These are phyloP conservation scores for Aix galericulata DNA, from an alignment of 2,113 vertebrate species.

Conservation along the genomic window DNA sequence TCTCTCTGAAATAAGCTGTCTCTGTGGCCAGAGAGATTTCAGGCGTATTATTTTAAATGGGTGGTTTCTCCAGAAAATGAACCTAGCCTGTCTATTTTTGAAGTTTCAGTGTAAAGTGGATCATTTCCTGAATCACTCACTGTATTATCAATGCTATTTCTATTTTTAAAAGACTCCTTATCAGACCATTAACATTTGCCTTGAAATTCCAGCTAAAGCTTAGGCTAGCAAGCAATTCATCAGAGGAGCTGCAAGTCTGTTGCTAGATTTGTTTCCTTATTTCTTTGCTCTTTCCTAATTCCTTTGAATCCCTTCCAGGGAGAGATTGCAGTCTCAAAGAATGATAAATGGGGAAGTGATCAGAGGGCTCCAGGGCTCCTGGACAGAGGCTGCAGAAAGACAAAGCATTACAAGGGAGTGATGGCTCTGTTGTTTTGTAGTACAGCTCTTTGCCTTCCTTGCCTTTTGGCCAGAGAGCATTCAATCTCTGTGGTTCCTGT, in stretches of 20 bases:
- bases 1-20: conserved; percentile 51
- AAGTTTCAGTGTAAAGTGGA: conserved; percentile 51
- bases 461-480: not conserved
- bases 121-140: conserved; percentile 47
- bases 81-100: conserved; percentile 25
- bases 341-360: not conserved
- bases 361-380: not conserved
- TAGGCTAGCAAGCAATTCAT: conserved; percentile 21
- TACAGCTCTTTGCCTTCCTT: not conserved
- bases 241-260: conserved; percentile 13
- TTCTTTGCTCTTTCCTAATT: conserved; percentile 42
- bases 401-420: not conserved
- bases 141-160: conserved; percentile 30
- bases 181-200: conserved; percentile 44
- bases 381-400: not conserved
- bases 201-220: conserved; percentile 51
- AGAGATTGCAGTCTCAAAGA: not conserved
- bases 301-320: conserved; percentile 6
- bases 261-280: not conserved
- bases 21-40: conserved; percentile 35
- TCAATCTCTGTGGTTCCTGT: not conserved
- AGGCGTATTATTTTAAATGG: conserved; percentile 48
- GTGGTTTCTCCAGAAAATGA: conserved; percentile 27
- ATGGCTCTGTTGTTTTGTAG: not conserved
- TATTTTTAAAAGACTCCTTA: not conserved